Conservation (phyloP, 1,140 invertebrate species). For the Cryptotermes secundus region DNA sequence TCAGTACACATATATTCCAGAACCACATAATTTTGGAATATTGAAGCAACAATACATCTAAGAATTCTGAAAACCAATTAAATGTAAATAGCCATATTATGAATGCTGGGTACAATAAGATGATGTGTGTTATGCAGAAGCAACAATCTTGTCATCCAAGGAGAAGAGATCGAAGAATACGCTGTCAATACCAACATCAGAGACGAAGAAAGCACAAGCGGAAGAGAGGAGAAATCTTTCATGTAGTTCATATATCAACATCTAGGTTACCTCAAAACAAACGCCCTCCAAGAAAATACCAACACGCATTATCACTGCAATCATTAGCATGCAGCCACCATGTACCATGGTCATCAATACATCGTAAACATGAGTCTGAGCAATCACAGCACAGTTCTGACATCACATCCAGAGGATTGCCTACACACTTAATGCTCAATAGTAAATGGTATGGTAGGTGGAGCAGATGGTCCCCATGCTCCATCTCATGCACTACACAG, state of each 20-base stretch:
- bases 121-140: neutral
- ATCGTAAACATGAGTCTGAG: neutral
- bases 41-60: neutral
- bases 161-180: neutral
- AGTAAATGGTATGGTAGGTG: conserved; percentile 57
- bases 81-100: neutral
- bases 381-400: neutral
- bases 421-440: conserved; percentile 39
- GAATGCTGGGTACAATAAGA: neutral
- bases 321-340: no score
- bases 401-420: neutral
- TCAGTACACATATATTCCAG: no score
- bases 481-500: conserved; percentile 58
- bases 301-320: neutral
- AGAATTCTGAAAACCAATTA: neutral
- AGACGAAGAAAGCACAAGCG: neutral
- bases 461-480: conserved; percentile 63
- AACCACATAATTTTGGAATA: no score
- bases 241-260: neutral
- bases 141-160: neutral
- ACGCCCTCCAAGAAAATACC: neutral
- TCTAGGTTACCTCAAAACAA: neutral
- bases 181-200: neutral
- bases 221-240: neutral
- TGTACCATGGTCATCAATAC: neutral